Conservation (phyloP, 2,797 vertebrate genomes). For the Pangasius krempfi region DNA sequence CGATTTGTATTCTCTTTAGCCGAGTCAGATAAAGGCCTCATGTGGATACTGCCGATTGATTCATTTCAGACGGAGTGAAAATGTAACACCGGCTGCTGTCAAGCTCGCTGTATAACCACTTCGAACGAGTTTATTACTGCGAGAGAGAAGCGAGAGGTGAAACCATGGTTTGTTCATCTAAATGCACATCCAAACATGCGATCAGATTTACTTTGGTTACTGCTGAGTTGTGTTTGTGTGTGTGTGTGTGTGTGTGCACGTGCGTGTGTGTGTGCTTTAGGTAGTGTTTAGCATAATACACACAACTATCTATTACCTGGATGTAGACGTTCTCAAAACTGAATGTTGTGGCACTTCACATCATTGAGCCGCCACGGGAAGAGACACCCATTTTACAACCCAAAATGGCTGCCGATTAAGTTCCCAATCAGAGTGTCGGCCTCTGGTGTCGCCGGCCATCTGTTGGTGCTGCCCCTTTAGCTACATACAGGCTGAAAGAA, state of each 20-base stretch:
- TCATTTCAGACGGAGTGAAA: constrained; percentile 69
- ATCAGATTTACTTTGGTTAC: neutral
- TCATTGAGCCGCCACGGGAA: neutral
- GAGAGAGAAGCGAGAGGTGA: constrained; percentile 53
- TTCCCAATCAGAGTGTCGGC: neutral
- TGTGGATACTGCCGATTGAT: constrained; percentile 73
- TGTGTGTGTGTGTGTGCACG: too few relatives aligned
- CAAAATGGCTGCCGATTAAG: neutral
- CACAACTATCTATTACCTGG: neutral
- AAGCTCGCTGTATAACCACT: constrained; percentile 66
- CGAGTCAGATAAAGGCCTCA: constrained; percentile 69
- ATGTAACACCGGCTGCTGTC: constrained; percentile 71
- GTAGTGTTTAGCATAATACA: neutral
- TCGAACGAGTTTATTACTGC: constrained; percentile 63
- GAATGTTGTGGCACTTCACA: neutral
- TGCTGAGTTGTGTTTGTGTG: neutral
- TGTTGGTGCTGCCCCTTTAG: neutral
- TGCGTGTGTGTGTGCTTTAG: neutral
- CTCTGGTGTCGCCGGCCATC: neutral
- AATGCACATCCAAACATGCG: neutral
- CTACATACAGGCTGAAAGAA: neutral
- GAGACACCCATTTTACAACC: neutral
- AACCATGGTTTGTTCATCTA: neutral
- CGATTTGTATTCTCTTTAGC: constrained; percentile 80
- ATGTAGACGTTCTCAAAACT: neutral